Base-by-base conservation (phyloP, 2,113 vertebrate species). In the Serinus canaria region DNA sequence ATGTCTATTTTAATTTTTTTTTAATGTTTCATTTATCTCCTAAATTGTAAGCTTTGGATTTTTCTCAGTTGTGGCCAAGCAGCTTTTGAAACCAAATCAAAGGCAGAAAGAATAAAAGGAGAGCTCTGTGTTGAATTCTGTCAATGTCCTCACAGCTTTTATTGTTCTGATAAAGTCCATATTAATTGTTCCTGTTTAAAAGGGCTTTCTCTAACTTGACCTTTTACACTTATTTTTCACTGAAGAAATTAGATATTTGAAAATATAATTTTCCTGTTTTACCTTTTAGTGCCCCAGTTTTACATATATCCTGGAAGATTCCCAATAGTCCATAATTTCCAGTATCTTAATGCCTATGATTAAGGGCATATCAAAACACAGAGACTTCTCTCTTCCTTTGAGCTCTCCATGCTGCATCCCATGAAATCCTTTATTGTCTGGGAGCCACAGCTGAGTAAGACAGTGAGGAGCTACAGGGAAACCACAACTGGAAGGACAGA, bases 21-120 rank as follows among this genome's bases (percentile, higher is more conserved):
- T 1, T 23, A 83, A 64, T 82, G 58, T 78, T 92, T 90, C 7
- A 79, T 87, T 89, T 84, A 10, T 72, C 33, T 53, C 9, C 53
- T 68, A 64, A 82, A 66, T 78, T 79, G 49, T 72, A 76, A 85
- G 67, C 37, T 95, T 90, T 82, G 55, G n/a, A 30, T 50, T 87
- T 64, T 86, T 58, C 35, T 90, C 68, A 70, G 73, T 46, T 88
- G 63, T 83, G 50, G 79, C 58, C 63, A 86, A 83, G 47, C 41
- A 92, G 80, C 68, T 94, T 94, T 89, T 93, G 86, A 93, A 94
- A 77, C 37, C 9, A 6, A 62, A 46, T 67, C 49, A 77, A 92
- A 80, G 70, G 63, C 62, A 90, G 72, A 86, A 93, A 47, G 47
- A 90, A 46, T 70, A 73, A 69, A 56, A 91, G 21, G 49, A 74